phyloP scores from a whole-genome alignment of 2,797 vertebrate genomes.

The Euphonia xanthogaster region DNA sequence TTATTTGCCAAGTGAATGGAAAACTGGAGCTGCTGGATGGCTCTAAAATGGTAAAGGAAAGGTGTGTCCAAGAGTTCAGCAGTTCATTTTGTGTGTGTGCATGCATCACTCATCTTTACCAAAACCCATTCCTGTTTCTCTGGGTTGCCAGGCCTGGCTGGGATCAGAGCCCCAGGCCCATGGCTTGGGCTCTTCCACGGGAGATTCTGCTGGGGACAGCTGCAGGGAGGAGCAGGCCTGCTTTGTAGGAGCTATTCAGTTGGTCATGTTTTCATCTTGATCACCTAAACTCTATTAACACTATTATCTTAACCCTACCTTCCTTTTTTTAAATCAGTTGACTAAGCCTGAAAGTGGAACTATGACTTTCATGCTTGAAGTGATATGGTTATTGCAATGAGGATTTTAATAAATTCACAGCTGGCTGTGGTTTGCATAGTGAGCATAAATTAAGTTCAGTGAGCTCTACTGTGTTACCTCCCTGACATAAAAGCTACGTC shows the following conservation, averaged over 20 bases:
- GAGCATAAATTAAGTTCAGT: not conserved
- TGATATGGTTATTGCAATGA: not conserved
- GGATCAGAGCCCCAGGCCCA: not conserved
- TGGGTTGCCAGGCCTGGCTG: not conserved
- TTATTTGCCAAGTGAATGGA: not conserved
- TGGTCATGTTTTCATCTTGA: not conserved
- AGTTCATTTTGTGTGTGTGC: not conserved
- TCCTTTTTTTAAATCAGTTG: not conserved
- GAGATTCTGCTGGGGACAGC: not conserved
- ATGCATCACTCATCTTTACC: not conserved
- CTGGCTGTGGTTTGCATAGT: not conserved
- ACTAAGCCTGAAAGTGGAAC: not conserved
- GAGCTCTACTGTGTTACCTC: not conserved
- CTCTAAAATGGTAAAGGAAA: not conserved
- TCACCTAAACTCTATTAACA: not conserved
- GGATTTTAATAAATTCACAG: not conserved
- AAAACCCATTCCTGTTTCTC: accelerated
- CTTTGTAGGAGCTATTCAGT: not conserved
- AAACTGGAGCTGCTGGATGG: not conserved
- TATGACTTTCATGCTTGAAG: not conserved
- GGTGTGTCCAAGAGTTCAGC: not conserved
- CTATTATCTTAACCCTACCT: not conserved
- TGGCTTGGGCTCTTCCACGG: not conserved
- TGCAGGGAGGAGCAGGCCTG: not conserved
- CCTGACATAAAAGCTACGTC: not conserved